Base-by-base conservation (phyloP, 2,888 invertebrate genomes). In the Agrilus mali region DNA sequence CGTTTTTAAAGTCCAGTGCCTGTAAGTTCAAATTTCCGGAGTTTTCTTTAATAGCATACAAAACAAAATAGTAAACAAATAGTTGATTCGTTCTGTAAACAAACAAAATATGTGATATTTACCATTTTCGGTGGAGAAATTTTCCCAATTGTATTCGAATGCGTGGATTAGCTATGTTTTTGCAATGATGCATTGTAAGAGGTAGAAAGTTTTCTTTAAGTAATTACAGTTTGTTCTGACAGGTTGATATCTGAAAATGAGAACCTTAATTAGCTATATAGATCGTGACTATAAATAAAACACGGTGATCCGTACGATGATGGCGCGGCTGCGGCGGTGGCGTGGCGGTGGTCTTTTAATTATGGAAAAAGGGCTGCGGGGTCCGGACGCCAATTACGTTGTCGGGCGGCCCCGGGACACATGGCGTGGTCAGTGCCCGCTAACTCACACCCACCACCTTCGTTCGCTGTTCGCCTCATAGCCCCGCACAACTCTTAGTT, bases 201-300 rank as follows among this genome's bases (percentile, higher is more conserved):
- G 10, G 27, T 27, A 27, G 10, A 27, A 27, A 27, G 27, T 27
- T 27, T 27, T 27, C 27, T 41, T 44, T 42, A 49, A 51, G 55
- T 56, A 59, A 60, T 59, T 56, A 56, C 58, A 53, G 54, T 45
- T 36, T 47, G 50, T 54, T 53, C 56, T 60, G 60, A 59, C 63
- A 57, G 56, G 53, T 55, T 58, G 60, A 60, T 61, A 59, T 57
- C 57, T 61, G 60, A 60, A 61, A 63, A 62, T 59, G 61, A 61
- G 60, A 61, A 59, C 63, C 61, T 64, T 65, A 65, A 65, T 65
- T 64, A 65, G 64, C 64, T 64, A 65, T 65, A 64, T 62, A 65
- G 65, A 65, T 65, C 65, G 65, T 65, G 65, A 65, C 65, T 63
- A 64, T 65, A 64, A 64, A 65, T 65, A 65, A 65, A 64, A 60